Evolutionary conservation across 2,888 invertebrate genomes (phyloP), one percentile per base, ranked within the genome.

Genomic region (Apamea anceps): DNA sequence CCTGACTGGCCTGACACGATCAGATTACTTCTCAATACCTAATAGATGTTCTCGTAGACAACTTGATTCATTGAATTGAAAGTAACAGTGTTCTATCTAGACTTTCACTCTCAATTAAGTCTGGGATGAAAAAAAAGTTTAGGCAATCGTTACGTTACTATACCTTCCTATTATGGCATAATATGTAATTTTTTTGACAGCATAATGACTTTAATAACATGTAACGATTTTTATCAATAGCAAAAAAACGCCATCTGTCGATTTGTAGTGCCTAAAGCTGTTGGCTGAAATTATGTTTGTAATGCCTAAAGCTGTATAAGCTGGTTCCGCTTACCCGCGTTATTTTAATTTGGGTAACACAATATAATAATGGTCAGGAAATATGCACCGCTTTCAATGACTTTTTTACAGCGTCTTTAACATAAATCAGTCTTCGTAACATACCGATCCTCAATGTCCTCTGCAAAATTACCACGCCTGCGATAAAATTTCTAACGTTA

Each of bases 61-160:
- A 51, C 68, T n/a, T 48, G 54, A 42, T 77, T n/a, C 45, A 76
- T 37, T 68, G 51, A 68, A 76, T 60, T 67, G 72, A 81, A 75
- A 82, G 75, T 78, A 65, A 62, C 72, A 57, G 48, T 80, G 57
- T 62, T 66, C 32, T 72, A 62, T 75, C 65, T 74, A 78, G 77
- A 85, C 85, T 85, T 85, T 85, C 85, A 80, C 83, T 85, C 37
- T 73, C 62, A 45, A 13, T 70, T 32, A 54, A 73, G 10, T 51
- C n/a, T 66, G 2, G 42, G 21, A 2, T 4, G 1, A 57, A 63
- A 60, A 85, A 80, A 79, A 77, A 71, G 45, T 78, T 71, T 66
- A 70, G 76, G 70, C 15, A 45, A 42, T 65, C n/a, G 48, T 83
- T 71, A 75, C 37, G 65, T 73, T 79, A 25, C 8, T 72, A 57